Percentiles rank a stretch among this genome's conserved stretches.
Conservation (phyloP, 2,888 invertebrate genomes). For the Ectemnius lituratus region DNA sequence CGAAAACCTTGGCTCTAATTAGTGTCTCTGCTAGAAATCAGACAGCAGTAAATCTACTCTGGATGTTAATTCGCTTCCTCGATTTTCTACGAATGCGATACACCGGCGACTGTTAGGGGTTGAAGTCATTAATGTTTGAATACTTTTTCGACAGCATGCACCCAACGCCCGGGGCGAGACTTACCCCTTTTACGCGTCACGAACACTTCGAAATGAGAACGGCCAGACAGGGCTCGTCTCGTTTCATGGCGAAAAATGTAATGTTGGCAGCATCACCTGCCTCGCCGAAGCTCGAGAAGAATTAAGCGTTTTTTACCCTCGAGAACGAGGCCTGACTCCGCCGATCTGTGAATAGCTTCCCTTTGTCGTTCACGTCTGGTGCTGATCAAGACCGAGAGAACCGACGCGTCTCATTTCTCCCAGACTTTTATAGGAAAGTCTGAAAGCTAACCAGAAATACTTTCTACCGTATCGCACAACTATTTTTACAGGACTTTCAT, state of each 20-base stretch:
- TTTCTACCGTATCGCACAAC: no score
- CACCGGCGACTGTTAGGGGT: conserved; percentile 5
- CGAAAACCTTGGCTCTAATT: no score
- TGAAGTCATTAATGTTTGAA: neutral
- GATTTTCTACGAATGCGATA: neutral
- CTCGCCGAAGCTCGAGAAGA: neutral
- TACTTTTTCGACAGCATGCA: conserved; percentile 16
- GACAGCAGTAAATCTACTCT: no score
- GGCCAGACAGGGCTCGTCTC: neutral
- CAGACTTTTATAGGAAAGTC: no score
- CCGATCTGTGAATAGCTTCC: no score
- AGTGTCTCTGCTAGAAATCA: no score
- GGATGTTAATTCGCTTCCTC: no score
- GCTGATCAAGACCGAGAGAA: no score
- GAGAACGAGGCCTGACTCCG: neutral
- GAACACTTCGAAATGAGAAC: neutral
- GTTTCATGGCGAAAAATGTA: neutral
- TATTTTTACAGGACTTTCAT: no score
- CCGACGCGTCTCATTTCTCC: no score
- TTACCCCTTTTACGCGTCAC: conserved; percentile 1
- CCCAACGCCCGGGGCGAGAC: conserved; percentile 2
- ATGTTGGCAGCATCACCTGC: neutral
- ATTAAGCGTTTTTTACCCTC: conserved; percentile 4
- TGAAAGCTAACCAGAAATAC: no score
- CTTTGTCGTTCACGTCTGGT: no score